These are phyloP conservation scores for Tanytarsus gracilentus DNA, from an alignment of 2,888 invertebrate species.

Conservation along the genomic window DNA sequence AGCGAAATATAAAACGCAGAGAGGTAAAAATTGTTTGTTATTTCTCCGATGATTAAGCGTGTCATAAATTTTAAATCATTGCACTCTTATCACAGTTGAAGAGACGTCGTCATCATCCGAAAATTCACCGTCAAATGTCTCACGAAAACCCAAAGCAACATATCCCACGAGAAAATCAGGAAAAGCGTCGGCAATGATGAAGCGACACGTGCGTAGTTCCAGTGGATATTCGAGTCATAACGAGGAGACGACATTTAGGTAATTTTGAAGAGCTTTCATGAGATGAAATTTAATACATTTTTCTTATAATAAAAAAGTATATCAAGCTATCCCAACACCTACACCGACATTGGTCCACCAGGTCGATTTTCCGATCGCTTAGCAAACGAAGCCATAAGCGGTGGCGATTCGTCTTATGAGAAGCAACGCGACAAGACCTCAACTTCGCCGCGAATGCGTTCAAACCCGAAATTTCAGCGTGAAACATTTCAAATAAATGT, in stretches of 20 bases:
- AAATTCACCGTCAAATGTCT: constrained; percentile 58
- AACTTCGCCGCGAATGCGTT: constrained; percentile 44
- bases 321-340: constrained; percentile 70
- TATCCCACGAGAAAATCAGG: constrained; percentile 59
- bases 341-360: constrained; percentile 77
- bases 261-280: constrained; percentile 33
- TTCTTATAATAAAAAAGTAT: constrained; percentile 47
- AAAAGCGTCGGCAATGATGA: constrained; percentile 49
- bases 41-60: background rate
- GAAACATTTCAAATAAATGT: constrained; percentile 76
- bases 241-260: constrained; percentile 78
- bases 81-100: no score
- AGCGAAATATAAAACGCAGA: constrained; percentile 43
- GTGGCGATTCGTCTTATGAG: constrained; percentile 33
- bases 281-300: background rate
- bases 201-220: constrained; percentile 66
- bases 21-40: constrained; percentile 35
- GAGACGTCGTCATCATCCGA: constrained; percentile 73
- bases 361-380: constrained; percentile 67
- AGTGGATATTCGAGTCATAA: constrained; percentile 77
- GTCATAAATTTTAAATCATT: no score
- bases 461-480: constrained; percentile 50
- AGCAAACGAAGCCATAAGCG: constrained; percentile 34
- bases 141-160: constrained; percentile 62
- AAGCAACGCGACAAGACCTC: constrained; percentile 42